Conservation (phyloP, 2,888 invertebrate species). For the Spodoptera littoralis region DNA sequence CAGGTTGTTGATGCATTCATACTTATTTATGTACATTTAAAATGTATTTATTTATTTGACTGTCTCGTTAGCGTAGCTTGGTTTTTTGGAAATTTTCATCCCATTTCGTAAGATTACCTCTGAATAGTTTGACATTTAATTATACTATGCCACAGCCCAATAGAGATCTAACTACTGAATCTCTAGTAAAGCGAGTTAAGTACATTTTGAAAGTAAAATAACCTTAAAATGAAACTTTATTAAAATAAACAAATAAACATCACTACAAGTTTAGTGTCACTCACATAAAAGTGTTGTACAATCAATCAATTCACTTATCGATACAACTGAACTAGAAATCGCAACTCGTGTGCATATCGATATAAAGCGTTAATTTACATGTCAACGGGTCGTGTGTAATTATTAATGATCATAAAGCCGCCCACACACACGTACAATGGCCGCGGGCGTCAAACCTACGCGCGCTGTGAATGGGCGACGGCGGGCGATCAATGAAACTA, state of each 20-base stretch:
- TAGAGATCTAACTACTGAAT: too few relatives aligned
- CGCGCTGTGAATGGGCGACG: constrained; percentile 62
- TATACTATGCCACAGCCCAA: too few relatives aligned
- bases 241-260: constrained; percentile 16
- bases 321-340: constrained; percentile 42
- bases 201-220: too few relatives aligned
- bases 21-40: too few relatives aligned
- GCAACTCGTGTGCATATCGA: constrained; percentile 37
- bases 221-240: not conserved
- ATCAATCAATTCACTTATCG: constrained; percentile 51
- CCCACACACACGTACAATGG: constrained; percentile 66
- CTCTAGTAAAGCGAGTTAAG: too few relatives aligned
- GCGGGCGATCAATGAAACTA: constrained; percentile 59
- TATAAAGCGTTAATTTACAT: constrained; percentile 66
- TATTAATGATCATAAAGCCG: constrained; percentile 67
- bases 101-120: too few relatives aligned
- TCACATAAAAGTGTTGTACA: constrained; percentile 29
- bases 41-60: too few relatives aligned
- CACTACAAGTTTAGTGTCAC: constrained; percentile 10
- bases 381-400: constrained; percentile 65
- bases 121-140: too few relatives aligned
- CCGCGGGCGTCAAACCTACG: constrained; percentile 67
- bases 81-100: too few relatives aligned
- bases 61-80: too few relatives aligned
- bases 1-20: too few relatives aligned